phyloP scores from a whole-genome alignment of 2,797 vertebrate species.

The Erethizon dorsatum region DNA sequence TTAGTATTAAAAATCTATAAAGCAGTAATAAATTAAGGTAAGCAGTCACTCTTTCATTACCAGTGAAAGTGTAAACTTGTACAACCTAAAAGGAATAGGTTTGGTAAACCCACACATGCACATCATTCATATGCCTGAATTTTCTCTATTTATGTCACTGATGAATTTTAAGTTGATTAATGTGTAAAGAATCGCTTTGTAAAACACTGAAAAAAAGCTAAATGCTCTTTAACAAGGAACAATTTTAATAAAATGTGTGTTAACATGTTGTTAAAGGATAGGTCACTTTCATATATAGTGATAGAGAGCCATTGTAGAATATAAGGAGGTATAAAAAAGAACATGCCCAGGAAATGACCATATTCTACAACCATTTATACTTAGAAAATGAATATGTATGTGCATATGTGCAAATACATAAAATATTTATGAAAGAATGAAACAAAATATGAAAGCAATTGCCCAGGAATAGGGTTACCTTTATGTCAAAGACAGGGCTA shows the following conservation, averaged over 20 bases:
- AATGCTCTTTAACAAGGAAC: slow-evolving; percentile 18
- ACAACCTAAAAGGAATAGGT: not conserved
- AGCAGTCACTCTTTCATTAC: not conserved
- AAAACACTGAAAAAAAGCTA: slow-evolving; percentile 13
- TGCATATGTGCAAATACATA: not conserved
- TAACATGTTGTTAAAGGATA: not conserved
- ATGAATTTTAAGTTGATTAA: slow-evolving; percentile 2
- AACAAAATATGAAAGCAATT: not conserved
- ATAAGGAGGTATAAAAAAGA: not conserved
- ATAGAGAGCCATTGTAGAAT: not conserved
- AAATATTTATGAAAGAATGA: not conserved
- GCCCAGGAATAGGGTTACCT: not conserved
- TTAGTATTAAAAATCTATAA: not conserved
- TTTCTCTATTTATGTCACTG: slow-evolving; percentile 16
- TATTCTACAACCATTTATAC: not conserved
- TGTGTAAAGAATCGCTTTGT: not conserved
- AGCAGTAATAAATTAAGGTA: not conserved
- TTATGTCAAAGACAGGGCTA: not conserved
- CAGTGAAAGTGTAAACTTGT: not conserved
- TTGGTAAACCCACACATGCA: not conserved
- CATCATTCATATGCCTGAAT: not conserved
- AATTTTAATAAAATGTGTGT: not conserved
- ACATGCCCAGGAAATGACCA: rapidly evolving
- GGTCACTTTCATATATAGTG: not conserved
- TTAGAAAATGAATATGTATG: not conserved